Evolutionary conservation across 2,888 invertebrate genomes (phyloP), one percentile per base, ranked within the genome.

Genomic region (Pollenia labialis): DNA sequence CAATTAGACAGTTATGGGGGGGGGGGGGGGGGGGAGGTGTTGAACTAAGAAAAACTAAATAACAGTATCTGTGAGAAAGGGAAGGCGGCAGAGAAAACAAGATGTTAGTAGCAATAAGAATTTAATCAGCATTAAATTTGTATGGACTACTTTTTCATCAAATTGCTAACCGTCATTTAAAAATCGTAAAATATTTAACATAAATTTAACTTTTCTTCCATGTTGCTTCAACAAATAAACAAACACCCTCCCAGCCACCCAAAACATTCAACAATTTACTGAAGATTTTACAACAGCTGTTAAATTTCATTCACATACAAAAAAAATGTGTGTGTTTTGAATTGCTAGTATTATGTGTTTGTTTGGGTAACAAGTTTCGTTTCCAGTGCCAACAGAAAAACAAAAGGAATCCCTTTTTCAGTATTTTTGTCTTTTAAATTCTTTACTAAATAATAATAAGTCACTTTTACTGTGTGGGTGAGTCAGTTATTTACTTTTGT

Each of bases 151-250:
- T 77, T 77, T 84, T 75, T 81, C 81, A 81, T 81, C 76, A 87
- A 84, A 84, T 50, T 84, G 48, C 76, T 44, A 74, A 87, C 72
- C 84, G 84, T 84, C 83, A 84, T 87, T 87, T 87, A 84, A 87
- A 87, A 84, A 79, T 87, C 87, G 81, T 87, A 87, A 84, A 87
- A 84, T 84, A 84, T 87, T 87, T 77, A 81, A 87, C 76, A 87
- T 84, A 84, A 81, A 81, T 56, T 76, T 69, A 68, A 54, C 62
- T 71, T 52, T 72, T 1, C 40, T 8, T 6, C 4, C 16, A 12
- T 14, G 6, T 16, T 50, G 6, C 44, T 42, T 50, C 11, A n/a
- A 50, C 11, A 74, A 42, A 12, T 64, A 74, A 42, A 12, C 75
- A 54, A 14, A 16, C 62, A 74, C 16, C 14, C 64, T 11, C 2